Percentiles rank a stretch among this genome's conserved stretches.
phyloP scores from a whole-genome alignment of 2,113 vertebrate species.

The Pterocles orientalis region DNA sequence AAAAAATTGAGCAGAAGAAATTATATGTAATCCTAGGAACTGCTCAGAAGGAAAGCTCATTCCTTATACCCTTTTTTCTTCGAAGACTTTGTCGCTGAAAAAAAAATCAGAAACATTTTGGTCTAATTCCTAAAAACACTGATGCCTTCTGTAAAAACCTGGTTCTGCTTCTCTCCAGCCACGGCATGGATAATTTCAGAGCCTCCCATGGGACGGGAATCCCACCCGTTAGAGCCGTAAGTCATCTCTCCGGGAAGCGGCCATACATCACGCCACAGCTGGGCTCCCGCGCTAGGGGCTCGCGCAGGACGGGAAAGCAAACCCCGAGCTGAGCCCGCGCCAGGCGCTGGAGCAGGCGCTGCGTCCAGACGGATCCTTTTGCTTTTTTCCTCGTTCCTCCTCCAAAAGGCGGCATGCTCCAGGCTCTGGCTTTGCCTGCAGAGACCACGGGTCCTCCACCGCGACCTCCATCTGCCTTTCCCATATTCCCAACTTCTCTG shows the following conservation, averaged over 20 bases:
- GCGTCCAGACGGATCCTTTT: accelerated
- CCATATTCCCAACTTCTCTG: neutral
- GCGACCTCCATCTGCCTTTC: neutral
- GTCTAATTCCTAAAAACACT: neutral
- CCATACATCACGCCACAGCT: neutral
- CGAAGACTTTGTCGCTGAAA: neutral
- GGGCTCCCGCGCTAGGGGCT: neutral
- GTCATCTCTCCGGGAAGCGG: neutral
- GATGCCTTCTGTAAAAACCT: neutral
- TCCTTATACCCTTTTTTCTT: neutral
- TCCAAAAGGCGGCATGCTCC: neutral
- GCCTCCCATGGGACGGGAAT: neutral
- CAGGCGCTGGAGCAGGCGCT: neutral
- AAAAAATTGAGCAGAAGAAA: neutral
- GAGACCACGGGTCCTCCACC: neutral
- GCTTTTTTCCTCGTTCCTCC: neutral
- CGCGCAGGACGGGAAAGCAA: neutral
- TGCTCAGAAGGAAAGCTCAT: neutral
- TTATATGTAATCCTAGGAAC: neutral
- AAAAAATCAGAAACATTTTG: neutral
- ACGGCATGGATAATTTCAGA: neutral
- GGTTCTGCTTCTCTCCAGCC: neutral
- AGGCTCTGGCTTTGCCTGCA: neutral
- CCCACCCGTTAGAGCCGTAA: neutral
- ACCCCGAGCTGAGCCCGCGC: neutral